A percentile compares a stretch with the other conserved stretches of the same genome.
Evolutionary conservation across 2,113 vertebrate genomes (phyloP).

Genomic region (Phaethornis superciliosus): DNA sequence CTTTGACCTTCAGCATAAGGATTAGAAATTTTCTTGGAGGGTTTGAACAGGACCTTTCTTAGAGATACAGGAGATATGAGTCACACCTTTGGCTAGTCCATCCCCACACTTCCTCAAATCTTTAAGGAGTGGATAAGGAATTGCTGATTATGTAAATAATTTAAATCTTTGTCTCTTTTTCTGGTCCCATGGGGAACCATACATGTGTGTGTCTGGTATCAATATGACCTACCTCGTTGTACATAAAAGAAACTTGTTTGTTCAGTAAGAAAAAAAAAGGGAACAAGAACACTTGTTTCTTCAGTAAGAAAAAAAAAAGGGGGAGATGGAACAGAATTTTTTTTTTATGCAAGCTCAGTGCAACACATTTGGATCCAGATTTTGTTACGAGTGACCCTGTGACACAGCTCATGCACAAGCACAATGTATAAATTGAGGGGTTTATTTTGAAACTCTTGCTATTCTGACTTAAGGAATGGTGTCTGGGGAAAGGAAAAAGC

Average conservation of each 20-base stretch:
- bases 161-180: constrained; percentile 1
- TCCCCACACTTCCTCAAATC: background rate
- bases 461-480: background rate
- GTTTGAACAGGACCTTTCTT: background rate
- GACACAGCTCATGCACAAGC: background rate
- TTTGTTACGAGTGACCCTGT: background rate
- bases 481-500: background rate
- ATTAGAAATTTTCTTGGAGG: background rate
- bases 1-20: background rate
- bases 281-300: too few species aligned
- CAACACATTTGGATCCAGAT: background rate
- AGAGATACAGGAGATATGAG: background rate
- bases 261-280: background rate
- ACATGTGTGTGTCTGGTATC: background rate
- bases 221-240: background rate
- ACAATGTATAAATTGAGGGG: background rate
- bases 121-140: background rate
- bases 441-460: background rate
- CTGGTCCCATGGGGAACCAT: background rate
- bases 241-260: background rate
- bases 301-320: background rate
- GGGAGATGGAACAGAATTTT: too few species aligned
- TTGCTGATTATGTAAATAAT: constrained; percentile 31
- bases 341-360: background rate
- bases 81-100: background rate